Evolutionary conservation across 2,113 vertebrate species (phyloP).

Genomic region (Callaeas wilsoni): DNA sequence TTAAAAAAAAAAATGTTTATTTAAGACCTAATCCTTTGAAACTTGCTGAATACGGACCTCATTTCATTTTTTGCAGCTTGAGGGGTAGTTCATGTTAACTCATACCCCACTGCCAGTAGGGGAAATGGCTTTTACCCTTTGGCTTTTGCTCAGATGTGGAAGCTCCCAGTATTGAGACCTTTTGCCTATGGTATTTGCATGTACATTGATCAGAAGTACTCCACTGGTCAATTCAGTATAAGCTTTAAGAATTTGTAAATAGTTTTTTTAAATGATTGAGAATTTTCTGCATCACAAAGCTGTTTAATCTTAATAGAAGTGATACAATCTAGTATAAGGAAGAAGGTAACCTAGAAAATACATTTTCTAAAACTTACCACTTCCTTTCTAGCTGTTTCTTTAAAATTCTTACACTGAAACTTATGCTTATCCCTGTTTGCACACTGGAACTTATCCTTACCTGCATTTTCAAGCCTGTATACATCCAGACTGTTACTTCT

Average conservation of each 20-base stretch:
- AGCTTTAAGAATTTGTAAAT: neutral
- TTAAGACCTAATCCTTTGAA: neutral
- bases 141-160: neutral
- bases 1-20: neutral
- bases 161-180: neutral
- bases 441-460: neutral
- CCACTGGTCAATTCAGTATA: neutral
- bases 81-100: neutral
- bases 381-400: neutral
- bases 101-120: neutral
- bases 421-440: neutral
- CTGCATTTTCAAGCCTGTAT: neutral
- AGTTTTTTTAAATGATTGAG: neutral
- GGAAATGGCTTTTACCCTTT: neutral
- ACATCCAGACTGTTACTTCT: neutral
- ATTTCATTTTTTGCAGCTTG: neutral
- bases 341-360: neutral
- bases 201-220: neutral
- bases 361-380: neutral
- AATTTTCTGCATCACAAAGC: neutral
- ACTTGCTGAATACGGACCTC: neutral
- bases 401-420: neutral
- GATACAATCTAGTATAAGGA: neutral
- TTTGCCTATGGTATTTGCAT: neutral
- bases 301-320: neutral